phyloP scores from a whole-genome alignment of 2,888 invertebrate genomes.

The Trachelus iudaicus region DNA sequence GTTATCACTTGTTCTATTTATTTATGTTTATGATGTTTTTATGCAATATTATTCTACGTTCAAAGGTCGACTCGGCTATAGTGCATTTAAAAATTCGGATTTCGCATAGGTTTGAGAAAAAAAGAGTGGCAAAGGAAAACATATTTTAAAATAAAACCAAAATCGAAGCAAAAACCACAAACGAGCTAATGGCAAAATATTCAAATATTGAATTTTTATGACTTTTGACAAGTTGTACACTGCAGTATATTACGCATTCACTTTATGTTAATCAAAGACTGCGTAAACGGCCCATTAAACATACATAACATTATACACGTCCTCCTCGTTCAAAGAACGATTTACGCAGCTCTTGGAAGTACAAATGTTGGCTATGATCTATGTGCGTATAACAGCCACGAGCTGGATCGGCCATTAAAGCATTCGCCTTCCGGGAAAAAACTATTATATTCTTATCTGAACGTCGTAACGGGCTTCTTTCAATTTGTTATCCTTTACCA shows the following conservation, averaged over 20 bases:
- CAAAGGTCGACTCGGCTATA: not conserved
- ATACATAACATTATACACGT: not conserved
- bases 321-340: not conserved
- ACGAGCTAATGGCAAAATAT: not conserved
- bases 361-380: not conserved
- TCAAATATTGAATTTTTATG: not conserved
- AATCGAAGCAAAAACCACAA: not conserved
- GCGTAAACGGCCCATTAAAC: not conserved
- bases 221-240: not conserved
- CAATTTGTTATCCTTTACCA: not conserved
- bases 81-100: not conserved
- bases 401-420: constrained; percentile 3
- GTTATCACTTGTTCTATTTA: not conserved
- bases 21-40: not conserved
- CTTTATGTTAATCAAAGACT: not conserved
- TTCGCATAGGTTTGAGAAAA: not conserved
- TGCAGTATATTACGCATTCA: not conserved
- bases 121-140: not conserved
- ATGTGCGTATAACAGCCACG: not conserved
- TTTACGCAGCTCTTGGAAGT: not conserved
- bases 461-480: not conserved
- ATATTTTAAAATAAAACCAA: not conserved
- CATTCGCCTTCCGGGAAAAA: not conserved
- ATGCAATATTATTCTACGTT: not conserved
- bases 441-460: not conserved